These are phyloP conservation scores for Ctenomys sociabilis DNA, from an alignment of 2,113 vertebrate species.

Conservation along the genomic window DNA sequence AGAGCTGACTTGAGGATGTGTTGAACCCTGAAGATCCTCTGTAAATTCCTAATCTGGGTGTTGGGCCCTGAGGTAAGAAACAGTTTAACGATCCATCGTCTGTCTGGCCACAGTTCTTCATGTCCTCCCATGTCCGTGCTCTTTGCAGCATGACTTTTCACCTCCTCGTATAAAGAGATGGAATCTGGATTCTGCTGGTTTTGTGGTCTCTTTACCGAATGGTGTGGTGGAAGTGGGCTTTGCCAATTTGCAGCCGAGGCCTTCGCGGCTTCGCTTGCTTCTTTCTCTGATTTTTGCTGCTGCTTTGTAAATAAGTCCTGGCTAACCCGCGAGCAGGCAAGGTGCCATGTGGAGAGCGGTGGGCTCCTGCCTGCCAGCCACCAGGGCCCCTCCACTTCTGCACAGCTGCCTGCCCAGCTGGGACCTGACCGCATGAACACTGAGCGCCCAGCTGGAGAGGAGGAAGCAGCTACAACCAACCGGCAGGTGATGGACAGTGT, in stretches of 20 bases:
- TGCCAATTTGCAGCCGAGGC: neutral
- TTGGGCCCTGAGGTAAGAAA: neutral
- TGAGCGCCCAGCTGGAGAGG: neutral
- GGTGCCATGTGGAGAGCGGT: too few relatives aligned
- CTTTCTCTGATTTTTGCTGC: neutral
- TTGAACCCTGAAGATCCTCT: neutral
- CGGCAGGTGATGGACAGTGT: too few relatives aligned
- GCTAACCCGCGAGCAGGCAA: too few relatives aligned
- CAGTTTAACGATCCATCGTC: neutral
- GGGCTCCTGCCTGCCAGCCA: too few relatives aligned
- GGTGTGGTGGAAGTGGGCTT: neutral
- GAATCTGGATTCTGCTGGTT: neutral
- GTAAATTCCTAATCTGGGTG: neutral
- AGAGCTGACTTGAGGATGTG: neutral
- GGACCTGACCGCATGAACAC: too few relatives aligned
- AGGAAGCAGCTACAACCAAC: neutral
- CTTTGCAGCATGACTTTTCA: neutral
- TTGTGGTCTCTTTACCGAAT: neutral
- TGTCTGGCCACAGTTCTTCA: neutral
- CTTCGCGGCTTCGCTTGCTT: neutral
- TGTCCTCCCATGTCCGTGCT: neutral
- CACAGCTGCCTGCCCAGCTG: too few relatives aligned
- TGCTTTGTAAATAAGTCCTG: too few relatives aligned
- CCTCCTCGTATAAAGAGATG: neutral
- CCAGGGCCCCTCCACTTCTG: too few relatives aligned